Base-by-base conservation (phyloP, 2,113 vertebrate genomes). In the Hylia prasina region DNA sequence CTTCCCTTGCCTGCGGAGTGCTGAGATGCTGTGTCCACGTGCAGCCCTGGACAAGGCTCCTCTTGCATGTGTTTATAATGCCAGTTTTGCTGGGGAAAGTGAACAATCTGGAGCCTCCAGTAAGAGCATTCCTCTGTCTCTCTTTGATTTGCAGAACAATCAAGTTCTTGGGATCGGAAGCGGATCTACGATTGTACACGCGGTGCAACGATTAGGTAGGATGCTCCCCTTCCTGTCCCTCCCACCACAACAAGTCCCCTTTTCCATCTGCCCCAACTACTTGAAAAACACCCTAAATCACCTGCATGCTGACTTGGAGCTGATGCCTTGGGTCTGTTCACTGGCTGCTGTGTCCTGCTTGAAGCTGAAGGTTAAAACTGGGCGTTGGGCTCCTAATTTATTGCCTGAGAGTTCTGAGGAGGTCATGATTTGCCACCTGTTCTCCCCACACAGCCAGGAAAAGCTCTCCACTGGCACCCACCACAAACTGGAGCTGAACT, bases 81-180 rank as follows among this genome's bases (percentile, higher is more conserved):
- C 47, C 4, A 17, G 3, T 37, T 65, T 37, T 17, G 0, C 31
- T 2, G 15, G 70, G 48, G 39, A 28, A 51, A 45, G 64, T 1
- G 4, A 82, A 12, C 44, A 53, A 1, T 16, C 50, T 47, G 39
- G 7, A 70, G 58, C 33, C 42, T 53, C n/a, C 60, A 27, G 16
- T 95, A 70, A 95, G 63, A 51, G 42, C 78, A 50, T 64, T 84
- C 12, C n/a, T 79, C 13, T 70, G 17, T 78, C n/a, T 83, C 20
- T 88, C 58, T 82, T 50, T 96, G 82, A 56, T 91, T 94, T 90
- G 10, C 91, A 99, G 99, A 98, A 99, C 96, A 99, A 99, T 94
- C 99, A 99, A 97, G 98, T 98, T 57, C 98, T 99, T 11, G 99
- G 99, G 64, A 99, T 99, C 13, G 99, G 99, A 82, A 99, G 99